Evolutionary conservation across 2,888 invertebrate species (phyloP), one percentile per base, ranked within the genome.

Genomic region (Troides oblongomaculatus): DNA sequence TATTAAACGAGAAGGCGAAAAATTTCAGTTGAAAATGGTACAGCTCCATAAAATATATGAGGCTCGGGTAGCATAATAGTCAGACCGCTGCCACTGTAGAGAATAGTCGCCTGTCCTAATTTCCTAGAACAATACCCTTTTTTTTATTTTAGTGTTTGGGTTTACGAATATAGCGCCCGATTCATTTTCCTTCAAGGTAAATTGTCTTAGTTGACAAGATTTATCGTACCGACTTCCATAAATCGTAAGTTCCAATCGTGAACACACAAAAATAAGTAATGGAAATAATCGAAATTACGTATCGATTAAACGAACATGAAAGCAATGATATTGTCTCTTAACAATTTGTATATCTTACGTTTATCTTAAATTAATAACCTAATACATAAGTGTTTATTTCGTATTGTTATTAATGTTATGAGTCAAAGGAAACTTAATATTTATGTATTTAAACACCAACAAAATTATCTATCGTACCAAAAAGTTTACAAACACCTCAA

Each of bases 51-150:
- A 21, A 69, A 65, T 62, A 62, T 62, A 50, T 46, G 46, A 62
- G 39, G 65, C 43, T 61, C 57, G 65, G 58, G 25, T 30, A 50
- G 69, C 62, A 65, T 65, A 69, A 65, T 66, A 62, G 58, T 10
- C 25, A 46, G 58, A 57, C 25, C 69, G 69, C 57, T 65, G 65
- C 46, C 57, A 62, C 62, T 58, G 50, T 62, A 69, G 57, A 69
- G 65, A 62, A 62, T 65, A 62, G 65, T 65, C 65, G 58, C 58
- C 36, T 50, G 69, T 57, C 62, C 69, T 69, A 62, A 69, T 69
- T 69, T 66, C 50, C 58, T 50, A 46, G 43, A 62, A 69, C 69
- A 69, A 66, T 69, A 69, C 58, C 46, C 36, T 39, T 69, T 69
- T 66, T 69, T 66, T 64, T 21, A 68, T 68, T 68, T 64, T 62